phyloP scores from a whole-genome alignment of 2,113 vertebrate genomes.

The Barbus barbus region DNA sequence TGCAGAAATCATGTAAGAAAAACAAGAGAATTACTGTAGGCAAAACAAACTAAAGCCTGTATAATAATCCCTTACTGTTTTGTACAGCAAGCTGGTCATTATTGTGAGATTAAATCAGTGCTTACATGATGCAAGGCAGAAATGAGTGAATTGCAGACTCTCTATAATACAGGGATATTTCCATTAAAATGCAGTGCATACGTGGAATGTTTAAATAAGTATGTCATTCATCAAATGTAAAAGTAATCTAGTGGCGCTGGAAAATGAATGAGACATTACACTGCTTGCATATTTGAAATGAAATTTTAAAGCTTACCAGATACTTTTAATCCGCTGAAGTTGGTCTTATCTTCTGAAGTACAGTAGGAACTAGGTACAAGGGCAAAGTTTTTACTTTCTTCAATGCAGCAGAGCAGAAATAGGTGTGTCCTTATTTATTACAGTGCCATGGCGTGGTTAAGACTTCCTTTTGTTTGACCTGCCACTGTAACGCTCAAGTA shows the following conservation, averaged over 20 bases:
- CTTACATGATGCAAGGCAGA: neutral
- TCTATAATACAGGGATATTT: neutral
- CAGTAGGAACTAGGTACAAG: conserved; percentile 11
- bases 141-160: conserved; percentile 4
- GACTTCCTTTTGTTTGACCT: conserved; percentile 13
- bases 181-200: neutral
- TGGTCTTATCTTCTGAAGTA: conserved; percentile 8
- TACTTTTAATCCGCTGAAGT: neutral
- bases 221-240: neutral
- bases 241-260: neutral
- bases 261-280: neutral
- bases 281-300: neutral
- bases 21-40: conserved; percentile 6
- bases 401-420: neutral
- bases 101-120: conserved; percentile 15
- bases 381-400: neutral
- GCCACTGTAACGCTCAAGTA: neutral
- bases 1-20: conserved; percentile 16
- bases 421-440: conserved; percentile 29
- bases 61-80: conserved; percentile 21
- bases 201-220: conserved; percentile 13
- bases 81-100: neutral
- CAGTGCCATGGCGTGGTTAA: neutral
- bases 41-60: conserved; percentile 6
- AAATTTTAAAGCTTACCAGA: conserved; percentile 9